Percentiles rank a stretch among this genome's conserved stretches.
Conservation (phyloP, 2,113 vertebrate species). For the Leptosomus discolor region DNA sequence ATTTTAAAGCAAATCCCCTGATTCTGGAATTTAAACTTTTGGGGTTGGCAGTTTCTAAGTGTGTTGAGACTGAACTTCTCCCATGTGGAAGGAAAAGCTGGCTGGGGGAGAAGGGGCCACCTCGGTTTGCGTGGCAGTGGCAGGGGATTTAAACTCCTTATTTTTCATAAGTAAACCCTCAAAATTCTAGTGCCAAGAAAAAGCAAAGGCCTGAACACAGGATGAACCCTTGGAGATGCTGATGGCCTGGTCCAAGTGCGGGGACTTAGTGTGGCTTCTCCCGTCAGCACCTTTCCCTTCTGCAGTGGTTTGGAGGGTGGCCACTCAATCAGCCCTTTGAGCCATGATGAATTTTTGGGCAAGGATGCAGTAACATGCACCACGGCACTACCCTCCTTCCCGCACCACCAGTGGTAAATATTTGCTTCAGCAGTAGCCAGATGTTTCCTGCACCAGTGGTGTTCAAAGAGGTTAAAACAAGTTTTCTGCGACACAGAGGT, state of each 20-base stretch:
- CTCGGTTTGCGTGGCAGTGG: fast-evolving
- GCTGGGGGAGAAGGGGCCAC: neutral
- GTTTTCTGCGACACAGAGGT: neutral
- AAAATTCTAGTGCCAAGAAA: neutral
- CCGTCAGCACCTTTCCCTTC: neutral
- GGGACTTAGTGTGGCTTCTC: neutral
- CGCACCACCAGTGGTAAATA: neutral
- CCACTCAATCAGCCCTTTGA: neutral
- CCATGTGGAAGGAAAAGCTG: neutral
- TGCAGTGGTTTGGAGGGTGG: neutral
- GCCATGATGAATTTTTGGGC: neutral
- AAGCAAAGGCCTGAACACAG: neutral
- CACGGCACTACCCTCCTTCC: neutral
- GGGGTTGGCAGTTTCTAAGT: neutral
- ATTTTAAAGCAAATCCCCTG: neutral
- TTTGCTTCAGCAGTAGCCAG: neutral
- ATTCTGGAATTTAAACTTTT: neutral
- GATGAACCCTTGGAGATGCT: neutral
- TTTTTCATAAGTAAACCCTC: neutral
- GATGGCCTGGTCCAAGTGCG: neutral
- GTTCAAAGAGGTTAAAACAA: neutral
- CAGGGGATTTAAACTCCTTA: neutral
- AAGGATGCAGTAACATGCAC: neutral
- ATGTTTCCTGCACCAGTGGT: neutral
- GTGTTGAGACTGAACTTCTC: neutral